These are phyloP conservation scores for Eptesicus fuscus DNA, from an alignment of 2,113 vertebrate genomes.

Conservation along the genomic window DNA sequence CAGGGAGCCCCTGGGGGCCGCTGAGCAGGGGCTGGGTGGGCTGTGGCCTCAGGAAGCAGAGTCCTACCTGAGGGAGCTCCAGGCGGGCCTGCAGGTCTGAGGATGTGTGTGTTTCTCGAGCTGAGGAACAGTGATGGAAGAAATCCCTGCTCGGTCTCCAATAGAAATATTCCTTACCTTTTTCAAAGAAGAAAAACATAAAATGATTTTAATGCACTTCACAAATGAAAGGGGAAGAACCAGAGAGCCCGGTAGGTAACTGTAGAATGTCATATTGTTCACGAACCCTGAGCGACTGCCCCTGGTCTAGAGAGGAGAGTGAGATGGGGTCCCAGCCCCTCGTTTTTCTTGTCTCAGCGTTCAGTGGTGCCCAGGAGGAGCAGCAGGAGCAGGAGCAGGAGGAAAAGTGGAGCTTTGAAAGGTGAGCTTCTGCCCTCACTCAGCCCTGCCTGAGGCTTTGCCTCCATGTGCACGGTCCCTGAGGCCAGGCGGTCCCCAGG, in stretches of 20 bases:
- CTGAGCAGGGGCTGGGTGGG: neutral
- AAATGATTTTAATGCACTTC: neutral
- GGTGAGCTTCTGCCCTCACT: too few species aligned
- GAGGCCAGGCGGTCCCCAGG: too few species aligned
- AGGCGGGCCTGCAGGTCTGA: neutral
- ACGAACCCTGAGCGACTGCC: too few species aligned
- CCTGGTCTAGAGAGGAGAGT: too few species aligned
- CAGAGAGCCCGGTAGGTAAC: too few species aligned
- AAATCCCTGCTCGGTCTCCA: neutral
- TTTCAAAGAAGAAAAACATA: neutral
- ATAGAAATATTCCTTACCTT: neutral
- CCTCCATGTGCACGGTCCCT: too few species aligned
- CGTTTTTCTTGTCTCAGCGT: too few species aligned
- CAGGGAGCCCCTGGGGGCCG: neutral
- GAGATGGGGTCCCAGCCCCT: too few species aligned
- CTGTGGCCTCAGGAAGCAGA: neutral
- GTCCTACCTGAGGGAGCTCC: neutral
- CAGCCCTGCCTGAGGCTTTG: accelerated
- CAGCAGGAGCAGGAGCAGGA: too few species aligned
- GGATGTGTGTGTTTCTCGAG: neutral
- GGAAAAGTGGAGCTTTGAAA: too few species aligned
- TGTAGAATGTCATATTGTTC: too few species aligned
- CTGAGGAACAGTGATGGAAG: neutral
- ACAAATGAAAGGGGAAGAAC: neutral
- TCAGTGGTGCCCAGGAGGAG: too few species aligned